Conservation (phyloP, 2,888 invertebrate species). For the Cybosia mesomella region DNA sequence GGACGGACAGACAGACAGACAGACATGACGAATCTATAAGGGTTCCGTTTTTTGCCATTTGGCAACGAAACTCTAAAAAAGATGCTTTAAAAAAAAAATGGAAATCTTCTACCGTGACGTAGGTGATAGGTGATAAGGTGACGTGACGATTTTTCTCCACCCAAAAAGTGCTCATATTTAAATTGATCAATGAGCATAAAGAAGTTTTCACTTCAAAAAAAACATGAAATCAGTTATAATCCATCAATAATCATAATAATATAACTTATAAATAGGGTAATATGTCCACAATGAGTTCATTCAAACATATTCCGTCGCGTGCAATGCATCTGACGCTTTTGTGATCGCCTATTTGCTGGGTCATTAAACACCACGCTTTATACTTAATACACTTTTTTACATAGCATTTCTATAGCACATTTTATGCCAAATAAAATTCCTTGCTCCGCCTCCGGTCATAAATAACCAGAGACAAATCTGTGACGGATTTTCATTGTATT, state of each 20-base stretch:
- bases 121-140: too few relatives aligned
- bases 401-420: conserved; percentile 78
- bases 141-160: too few relatives aligned
- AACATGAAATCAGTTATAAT: conserved; percentile 15
- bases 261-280: conserved; percentile 53
- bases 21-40: too few relatives aligned
- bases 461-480: conserved; percentile 53
- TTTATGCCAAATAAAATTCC: conserved; percentile 83
- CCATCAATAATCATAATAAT: conserved; percentile 52
- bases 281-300: conserved; percentile 51
- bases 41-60: too few relatives aligned
- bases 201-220: too few relatives aligned
- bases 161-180: too few relatives aligned
- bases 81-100: too few relatives aligned
- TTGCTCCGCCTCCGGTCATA: conserved; percentile 70
- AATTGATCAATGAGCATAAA: too few relatives aligned
- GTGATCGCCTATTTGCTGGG: conserved; percentile 66
- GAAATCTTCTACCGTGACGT: too few relatives aligned
- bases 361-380: conserved; percentile 82
- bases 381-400: conserved; percentile 82
- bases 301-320: conserved; percentile 56
- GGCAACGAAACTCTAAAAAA: too few relatives aligned
- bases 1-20: too few relatives aligned
- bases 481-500: not conserved
- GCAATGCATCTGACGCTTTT: conserved; percentile 70